Base-by-base conservation (phyloP, 2,113 vertebrate species). In the Passer montanus region DNA sequence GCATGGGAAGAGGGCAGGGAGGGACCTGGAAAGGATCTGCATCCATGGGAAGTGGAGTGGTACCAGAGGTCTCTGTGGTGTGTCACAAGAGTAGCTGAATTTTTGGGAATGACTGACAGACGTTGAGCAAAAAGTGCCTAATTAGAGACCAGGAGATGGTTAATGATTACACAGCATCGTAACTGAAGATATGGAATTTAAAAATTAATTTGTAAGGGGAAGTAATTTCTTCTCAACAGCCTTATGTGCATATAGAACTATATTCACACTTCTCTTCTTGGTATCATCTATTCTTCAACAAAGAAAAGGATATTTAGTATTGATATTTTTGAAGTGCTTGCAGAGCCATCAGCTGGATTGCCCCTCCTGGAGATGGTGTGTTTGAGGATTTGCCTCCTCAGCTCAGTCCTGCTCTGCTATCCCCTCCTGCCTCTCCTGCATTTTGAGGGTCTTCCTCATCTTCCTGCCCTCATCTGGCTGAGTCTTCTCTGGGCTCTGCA, bases 1-100 rank as follows among this genome's bases (percentile, higher is more conserved):
- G 43, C 50, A 15, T 1, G 2, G 50, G 43, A 28, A 77, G 76
- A 37, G 50, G 44, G 39, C 1, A 22, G 16, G 55, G 52, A 63
- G 35, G 52, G 43, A 66, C 39, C 63, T 80, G 50, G 20, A 14
- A 33, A 39, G 26, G 49, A 30, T 53, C 85, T 59, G 80, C 50
- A 26, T 22, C 24, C 2, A 0, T 0, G 4, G 64, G 30, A 44
- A 68, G 37, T 5, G 21, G 27, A 56, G 41, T 1, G 0, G 22
- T 35, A n/a, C 59, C 0, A 2, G 58, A 56, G 83, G 37, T 56
- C 53, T 75, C 53, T 3, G 1, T 33, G 37, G 4, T 1, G 1
- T 83, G 41, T 44, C 53, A 15, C 3, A 3, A 22, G 2, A 4
- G 23, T 39, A 35, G 12, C n/a, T 44, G 55, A 72, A 66, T 50